Percentiles rank a stretch among this genome's conserved stretches.
These are phyloP conservation scores for Platycheirus rosarum DNA, from an alignment of 2,888 invertebrate genomes.

Conservation along the genomic window DNA sequence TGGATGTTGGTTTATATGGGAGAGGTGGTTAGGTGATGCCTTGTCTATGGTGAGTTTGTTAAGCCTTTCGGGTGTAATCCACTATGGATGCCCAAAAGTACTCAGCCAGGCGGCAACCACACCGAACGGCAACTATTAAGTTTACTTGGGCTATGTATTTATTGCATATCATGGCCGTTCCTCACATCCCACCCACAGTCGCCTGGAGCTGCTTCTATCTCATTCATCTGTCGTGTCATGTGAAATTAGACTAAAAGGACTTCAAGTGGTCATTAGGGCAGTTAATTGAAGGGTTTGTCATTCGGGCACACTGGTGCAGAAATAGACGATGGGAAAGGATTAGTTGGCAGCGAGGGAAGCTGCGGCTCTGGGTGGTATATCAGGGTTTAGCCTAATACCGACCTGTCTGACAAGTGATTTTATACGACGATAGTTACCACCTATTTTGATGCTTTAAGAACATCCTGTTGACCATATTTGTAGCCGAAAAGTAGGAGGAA, in stretches of 20 bases:
- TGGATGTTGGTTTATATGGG: conserved; percentile 59
- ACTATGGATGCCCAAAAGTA: conserved; percentile 35
- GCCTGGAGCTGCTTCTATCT: conserved; percentile 23
- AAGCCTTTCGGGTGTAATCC: conserved; percentile 63
- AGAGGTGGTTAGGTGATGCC: conserved; percentile 4
- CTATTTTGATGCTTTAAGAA: conserved; percentile 52
- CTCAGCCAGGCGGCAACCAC: conserved; percentile 62
- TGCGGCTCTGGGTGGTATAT: conserved; percentile 1
- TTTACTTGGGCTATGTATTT: conserved; percentile 65
- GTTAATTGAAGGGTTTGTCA: conserved; percentile 72
- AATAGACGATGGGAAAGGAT: conserved; percentile 47
- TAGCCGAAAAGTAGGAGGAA: background rate
- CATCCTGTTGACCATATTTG: conserved; percentile 8
- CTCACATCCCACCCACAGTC: conserved; percentile 8
- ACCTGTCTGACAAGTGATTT: conserved; percentile 41
- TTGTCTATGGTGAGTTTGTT: conserved; percentile 53
- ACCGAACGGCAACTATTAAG: conserved; percentile 70
- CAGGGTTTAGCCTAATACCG: conserved; percentile 26
- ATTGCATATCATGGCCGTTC: conserved; percentile 61
- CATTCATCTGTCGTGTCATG: conserved; percentile 66
- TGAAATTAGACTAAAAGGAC: conserved; percentile 71
- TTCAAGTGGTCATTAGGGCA: conserved; percentile 72
- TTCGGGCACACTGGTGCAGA: conserved; percentile 60
- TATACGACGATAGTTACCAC: conserved; percentile 60
- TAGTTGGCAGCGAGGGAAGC: background rate